Conservation (phyloP, 2,888 invertebrate genomes). For the Orchestes rusci region DNA sequence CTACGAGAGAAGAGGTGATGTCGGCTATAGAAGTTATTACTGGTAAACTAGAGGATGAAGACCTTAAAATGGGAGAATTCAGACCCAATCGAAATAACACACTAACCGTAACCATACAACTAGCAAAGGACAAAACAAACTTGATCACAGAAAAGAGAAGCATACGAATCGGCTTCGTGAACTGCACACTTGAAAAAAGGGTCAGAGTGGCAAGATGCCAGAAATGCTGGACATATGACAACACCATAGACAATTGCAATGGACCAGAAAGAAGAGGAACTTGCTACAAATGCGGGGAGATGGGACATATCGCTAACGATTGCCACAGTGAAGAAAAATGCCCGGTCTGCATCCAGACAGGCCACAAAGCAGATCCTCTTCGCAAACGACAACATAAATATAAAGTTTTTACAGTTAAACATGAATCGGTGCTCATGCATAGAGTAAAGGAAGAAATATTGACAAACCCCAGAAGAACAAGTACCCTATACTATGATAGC, state of each 20-base stretch:
- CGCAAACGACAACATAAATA: background rate
- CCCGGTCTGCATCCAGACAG: background rate
- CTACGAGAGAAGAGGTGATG: background rate
- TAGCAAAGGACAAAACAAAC: background rate
- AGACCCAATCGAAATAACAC: background rate
- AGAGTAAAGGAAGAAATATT: no score
- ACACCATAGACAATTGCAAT: background rate
- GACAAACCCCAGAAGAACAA: no score
- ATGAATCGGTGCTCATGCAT: no score
- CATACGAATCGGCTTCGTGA: background rate
- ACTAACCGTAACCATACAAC: background rate
- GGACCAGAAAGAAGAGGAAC: constrained; percentile 4
- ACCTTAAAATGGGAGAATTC: background rate
- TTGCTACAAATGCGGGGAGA: constrained; percentile 1
- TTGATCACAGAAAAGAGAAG: background rate
- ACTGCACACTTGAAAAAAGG: background rate
- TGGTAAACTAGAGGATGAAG: background rate
- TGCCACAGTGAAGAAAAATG: background rate
- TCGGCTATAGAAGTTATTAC: background rate
- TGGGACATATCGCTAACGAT: background rate
- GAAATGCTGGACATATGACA: constrained; percentile 2
- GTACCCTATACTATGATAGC: no score
- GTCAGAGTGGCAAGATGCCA: background rate
- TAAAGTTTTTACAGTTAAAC: no score
- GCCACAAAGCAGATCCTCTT: background rate